These are phyloP conservation scores for Patagioenas fasciata DNA, from an alignment of 2,113 vertebrate genomes.

Conservation along the genomic window DNA sequence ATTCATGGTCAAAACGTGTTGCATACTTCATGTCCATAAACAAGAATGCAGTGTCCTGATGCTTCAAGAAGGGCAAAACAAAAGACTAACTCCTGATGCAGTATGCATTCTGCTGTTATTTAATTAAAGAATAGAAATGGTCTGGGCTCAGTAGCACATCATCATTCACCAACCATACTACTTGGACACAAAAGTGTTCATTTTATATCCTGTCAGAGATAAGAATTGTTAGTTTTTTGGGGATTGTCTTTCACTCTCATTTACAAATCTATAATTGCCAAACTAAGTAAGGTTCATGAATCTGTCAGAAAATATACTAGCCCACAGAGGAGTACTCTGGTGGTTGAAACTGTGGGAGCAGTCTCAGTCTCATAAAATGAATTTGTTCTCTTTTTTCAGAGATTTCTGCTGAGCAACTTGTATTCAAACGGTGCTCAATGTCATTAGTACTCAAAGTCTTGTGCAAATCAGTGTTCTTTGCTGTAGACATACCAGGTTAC, in stretches of 20 bases:
- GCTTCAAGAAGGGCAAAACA: neutral
- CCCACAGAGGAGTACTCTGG: neutral
- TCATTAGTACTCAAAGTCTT: neutral
- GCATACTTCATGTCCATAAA: neutral
- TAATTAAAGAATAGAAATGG: constrained; percentile 9
- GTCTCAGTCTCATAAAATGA: neutral
- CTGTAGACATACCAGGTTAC: neutral
- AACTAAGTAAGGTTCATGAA: neutral
- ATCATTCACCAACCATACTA: neutral
- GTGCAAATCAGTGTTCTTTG: neutral
- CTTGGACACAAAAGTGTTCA: neutral
- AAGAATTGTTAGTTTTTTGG: neutral
- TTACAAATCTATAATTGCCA: neutral
- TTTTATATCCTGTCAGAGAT: neutral
- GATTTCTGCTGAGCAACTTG: neutral
- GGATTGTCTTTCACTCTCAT: neutral
- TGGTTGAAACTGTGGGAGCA: neutral
- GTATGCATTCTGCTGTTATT: constrained; percentile 44
- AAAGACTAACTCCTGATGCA: constrained; percentile 5
- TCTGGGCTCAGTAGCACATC: neutral
- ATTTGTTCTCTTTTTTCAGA: neutral
- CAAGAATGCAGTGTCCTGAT: neutral
- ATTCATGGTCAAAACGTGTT: neutral
- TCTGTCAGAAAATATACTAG: neutral
- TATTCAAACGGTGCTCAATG: neutral